Conservation (phyloP, 2,888 invertebrate species). For the Liopterus haemorrhoidalis region DNA sequence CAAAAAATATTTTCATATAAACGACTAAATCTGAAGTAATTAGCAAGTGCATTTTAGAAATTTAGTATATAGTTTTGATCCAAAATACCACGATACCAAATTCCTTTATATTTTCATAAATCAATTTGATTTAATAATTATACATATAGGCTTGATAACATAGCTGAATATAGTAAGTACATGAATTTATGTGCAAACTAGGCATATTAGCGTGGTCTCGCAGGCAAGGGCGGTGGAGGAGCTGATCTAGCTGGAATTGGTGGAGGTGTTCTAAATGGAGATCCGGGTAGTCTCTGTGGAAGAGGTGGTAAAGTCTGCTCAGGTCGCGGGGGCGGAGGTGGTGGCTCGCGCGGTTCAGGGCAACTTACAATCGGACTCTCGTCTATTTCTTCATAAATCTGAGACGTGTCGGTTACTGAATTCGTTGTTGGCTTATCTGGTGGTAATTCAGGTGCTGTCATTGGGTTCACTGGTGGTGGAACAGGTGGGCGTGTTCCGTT, state of each 20-base stretch:
- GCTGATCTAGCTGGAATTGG: constrained; percentile 52
- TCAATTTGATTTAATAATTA: background rate
- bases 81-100: too few relatives aligned
- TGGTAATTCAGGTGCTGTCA: constrained; percentile 2
- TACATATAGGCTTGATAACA: too few relatives aligned
- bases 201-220: constrained; percentile 48
- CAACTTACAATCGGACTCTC: constrained; percentile 41
- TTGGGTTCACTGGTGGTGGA: constrained; percentile 30
- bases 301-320: constrained; percentile 56
- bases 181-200: constrained; percentile 11
- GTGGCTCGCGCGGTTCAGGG: constrained; percentile 57
- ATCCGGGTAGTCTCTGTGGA: constrained; percentile 48
- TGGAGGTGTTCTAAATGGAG: constrained; percentile 42
- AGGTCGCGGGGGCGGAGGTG: constrained; percentile 50
- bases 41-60: too few relatives aligned
- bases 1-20: constrained; percentile 7
- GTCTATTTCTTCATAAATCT: constrained; percentile 54
- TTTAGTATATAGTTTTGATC: too few relatives aligned
- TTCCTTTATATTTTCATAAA: too few relatives aligned
- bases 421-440: constrained; percentile 10
- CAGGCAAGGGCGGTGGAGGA: constrained; percentile 62
- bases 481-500: constrained; percentile 36
- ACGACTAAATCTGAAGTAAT: constrained; percentile 9
- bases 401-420: constrained; percentile 13
- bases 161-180: too few relatives aligned